Evolutionary conservation across 2,888 invertebrate species (phyloP).

Genomic region (Noctua pronuba): DNA sequence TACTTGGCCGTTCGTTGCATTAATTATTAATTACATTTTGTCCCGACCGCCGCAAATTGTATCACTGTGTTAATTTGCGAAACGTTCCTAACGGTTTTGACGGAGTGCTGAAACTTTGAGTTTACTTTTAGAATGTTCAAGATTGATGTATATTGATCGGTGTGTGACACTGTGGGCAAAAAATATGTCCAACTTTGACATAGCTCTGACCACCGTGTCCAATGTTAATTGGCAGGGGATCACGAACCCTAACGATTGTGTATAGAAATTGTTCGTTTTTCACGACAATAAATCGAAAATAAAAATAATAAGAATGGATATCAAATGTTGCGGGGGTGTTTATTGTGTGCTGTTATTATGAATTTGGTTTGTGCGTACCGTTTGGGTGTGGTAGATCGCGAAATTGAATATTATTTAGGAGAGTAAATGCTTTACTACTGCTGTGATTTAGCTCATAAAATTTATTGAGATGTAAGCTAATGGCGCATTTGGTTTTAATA

Average conservation of each 20-base stretch:
- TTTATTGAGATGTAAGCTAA: not conserved
- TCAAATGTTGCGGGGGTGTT: constrained; percentile 85
- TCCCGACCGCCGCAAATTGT: constrained; percentile 63
- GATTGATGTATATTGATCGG: constrained; percentile 72
- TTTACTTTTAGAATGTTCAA: constrained; percentile 53
- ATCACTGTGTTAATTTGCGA: constrained; percentile 74
- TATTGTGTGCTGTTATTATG: constrained; percentile 76
- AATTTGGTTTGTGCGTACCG: constrained; percentile 65
- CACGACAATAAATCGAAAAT: constrained; percentile 81
- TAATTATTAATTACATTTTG: constrained; percentile 84
- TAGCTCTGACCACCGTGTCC: constrained; percentile 87
- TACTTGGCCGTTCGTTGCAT: constrained; percentile 78
- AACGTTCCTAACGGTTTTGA: constrained; percentile 64
- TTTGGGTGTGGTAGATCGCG: constrained; percentile 53
- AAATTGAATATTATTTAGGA: constrained; percentile 51
- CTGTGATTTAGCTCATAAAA: not conserved
- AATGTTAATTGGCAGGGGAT: constrained; percentile 90
- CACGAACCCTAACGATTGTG: constrained; percentile 78
- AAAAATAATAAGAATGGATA: constrained; percentile 85
- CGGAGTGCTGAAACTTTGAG: constrained; percentile 51
- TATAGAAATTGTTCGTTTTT: constrained; percentile 83
- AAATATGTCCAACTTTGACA: constrained; percentile 85
- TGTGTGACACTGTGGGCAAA: constrained; percentile 76
- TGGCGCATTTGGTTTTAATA: not conserved
- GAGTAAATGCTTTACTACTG: constrained; percentile 18